phyloP scores from a whole-genome alignment of 1,140 invertebrate species.

The Notospermus geniculatus region DNA sequence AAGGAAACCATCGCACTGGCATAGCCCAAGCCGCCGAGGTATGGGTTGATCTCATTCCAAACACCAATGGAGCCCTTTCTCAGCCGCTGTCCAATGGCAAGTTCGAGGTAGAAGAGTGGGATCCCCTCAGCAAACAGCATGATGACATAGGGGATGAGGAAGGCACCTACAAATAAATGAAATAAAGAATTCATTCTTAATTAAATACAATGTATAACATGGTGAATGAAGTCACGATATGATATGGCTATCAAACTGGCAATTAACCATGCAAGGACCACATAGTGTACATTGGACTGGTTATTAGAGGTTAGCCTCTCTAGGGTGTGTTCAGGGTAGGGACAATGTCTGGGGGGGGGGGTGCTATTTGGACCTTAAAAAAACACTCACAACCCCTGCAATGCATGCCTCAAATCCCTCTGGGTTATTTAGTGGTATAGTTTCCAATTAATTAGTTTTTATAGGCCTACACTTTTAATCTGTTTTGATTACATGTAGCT shows the following conservation, averaged over 20 bases:
- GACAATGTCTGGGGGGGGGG: too few relatives aligned
- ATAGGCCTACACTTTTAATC: too few relatives aligned
- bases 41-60: slow-evolving; percentile 41
- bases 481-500: too few relatives aligned
- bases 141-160: slow-evolving; percentile 46
- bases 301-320: not conserved
- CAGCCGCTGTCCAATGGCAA: slow-evolving; percentile 42
- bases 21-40: slow-evolving; percentile 78
- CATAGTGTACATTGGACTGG: not conserved
- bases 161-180: slow-evolving; percentile 40
- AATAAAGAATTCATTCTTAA: not conserved
- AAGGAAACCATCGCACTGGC: slow-evolving; percentile 94
- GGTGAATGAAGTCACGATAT: not conserved
- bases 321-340: too few relatives aligned
- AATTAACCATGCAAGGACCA: not conserved
- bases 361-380: too few relatives aligned
- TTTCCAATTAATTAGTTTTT: too few relatives aligned
- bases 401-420: too few relatives aligned
- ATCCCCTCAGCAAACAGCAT: slow-evolving; percentile 47
- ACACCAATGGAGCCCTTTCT: slow-evolving; percentile 35
- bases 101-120: slow-evolving; percentile 42
- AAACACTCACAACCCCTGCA: too few relatives aligned
- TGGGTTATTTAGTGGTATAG: too few relatives aligned
- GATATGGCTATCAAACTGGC: not conserved
- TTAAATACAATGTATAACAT: not conserved